Base-by-base conservation (phyloP, 2,888 invertebrate genomes). In the Drosophila suboccidentalis region DNA sequence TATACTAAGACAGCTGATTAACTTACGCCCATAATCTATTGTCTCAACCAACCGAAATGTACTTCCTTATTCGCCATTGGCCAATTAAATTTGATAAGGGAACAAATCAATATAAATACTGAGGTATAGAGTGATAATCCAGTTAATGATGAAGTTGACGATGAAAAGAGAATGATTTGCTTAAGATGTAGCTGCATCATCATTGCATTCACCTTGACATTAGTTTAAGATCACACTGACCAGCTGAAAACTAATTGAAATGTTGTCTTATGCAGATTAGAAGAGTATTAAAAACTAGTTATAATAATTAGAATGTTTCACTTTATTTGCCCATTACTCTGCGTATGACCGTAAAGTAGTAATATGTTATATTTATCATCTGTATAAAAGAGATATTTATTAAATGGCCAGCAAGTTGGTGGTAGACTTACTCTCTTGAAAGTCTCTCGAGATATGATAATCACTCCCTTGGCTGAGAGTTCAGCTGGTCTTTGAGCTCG, bases 301-400 rank as follows among this genome's bases (percentile, higher is more conserved):
- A 15, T 22, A 13, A n/a, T 26, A 29, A 5, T 11, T 1, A 36
- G 13, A 5, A 11, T 44, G 19, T 22, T 22, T n/a, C 9, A 8
- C 11, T 17, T 58, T 68, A 68, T 58, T 73, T 68, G 3, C 39
- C 62, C 15, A 75, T 11, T 6, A 72, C 0, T 58, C 49, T 54
- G n/a, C 60, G 59, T 8, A 72, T 36, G 11, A 80, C 46, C 0
- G 81, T 63, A 53, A 66, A 57, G 39, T 76, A 66, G 1, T 66
- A 51, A 55, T 77, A 84, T 3, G 82, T 77, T 0, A 79, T 77
- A 17, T n/a, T 46, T 39, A 82, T 77, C 46, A 74, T 36, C 81
- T 82, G 6, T n/a, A n/a, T 0, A 49, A 49, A n/a, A 2, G 1
- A 32, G 0, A 10, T 38, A 19, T 0, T 5, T 6, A 15, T 10